phyloP scores from a whole-genome alignment of 2,797 vertebrate genomes.

The Crocidura indochinensis region DNA sequence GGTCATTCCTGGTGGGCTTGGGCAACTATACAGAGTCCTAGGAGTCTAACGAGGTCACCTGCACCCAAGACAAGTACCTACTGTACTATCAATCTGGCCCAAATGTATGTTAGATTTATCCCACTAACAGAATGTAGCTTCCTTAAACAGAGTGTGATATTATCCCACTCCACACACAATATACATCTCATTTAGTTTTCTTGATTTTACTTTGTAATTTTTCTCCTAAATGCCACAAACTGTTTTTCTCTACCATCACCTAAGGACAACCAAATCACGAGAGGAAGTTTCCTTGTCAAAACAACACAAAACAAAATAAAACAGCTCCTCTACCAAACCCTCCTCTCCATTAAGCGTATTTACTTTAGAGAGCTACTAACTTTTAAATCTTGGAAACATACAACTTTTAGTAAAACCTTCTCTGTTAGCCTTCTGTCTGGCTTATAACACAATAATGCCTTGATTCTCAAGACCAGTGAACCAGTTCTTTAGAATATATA shows the following conservation, averaged over 20 bases:
- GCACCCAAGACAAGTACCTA: too few relatives aligned
- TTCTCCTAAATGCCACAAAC: not conserved
- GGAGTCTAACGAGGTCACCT: too few relatives aligned
- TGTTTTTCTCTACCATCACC: slow-evolving; percentile 26
- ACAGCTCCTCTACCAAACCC: not conserved
- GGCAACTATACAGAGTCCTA: too few relatives aligned
- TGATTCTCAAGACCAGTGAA: slow-evolving; percentile 35
- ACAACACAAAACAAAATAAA: not conserved
- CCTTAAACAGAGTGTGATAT: not conserved
- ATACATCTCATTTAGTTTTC: slow-evolving; percentile 34
- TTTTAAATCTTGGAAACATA: slow-evolving; percentile 47
- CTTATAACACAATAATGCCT: too few relatives aligned
- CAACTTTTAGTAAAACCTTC: too few relatives aligned
- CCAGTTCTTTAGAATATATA: not conserved
- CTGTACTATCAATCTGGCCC: too few relatives aligned
- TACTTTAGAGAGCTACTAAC: slow-evolving; percentile 41
- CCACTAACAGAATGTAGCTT: slow-evolving; percentile 31
- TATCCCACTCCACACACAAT: not conserved
- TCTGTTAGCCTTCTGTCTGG: too few relatives aligned
- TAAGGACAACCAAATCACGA: slow-evolving; percentile 54
- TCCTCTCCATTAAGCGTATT: not conserved
- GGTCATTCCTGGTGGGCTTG: too few relatives aligned
- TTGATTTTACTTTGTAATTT: slow-evolving; percentile 5
- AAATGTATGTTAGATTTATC: not conserved
- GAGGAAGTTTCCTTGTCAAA: not conserved